A percentile compares a stretch with the other conserved stretches of the same genome.
These are phyloP conservation scores for Pelobates cultripes DNA, from an alignment of 2,797 vertebrate genomes.

Conservation along the genomic window DNA sequence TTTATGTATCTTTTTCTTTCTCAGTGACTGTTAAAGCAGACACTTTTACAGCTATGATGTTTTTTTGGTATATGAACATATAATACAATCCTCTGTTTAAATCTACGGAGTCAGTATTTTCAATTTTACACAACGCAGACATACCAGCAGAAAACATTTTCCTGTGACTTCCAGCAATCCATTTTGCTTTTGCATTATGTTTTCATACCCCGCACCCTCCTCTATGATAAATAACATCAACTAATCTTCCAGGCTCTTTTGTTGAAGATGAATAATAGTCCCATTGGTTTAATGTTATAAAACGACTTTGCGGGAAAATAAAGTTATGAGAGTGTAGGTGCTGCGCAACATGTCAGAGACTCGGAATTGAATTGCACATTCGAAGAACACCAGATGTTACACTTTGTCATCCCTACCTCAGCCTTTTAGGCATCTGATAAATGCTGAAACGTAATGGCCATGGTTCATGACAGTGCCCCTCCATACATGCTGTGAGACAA, in stretches of 20 bases:
- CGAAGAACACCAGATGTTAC: slow-evolving; percentile 40
- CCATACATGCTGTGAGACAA: slow-evolving; percentile 25
- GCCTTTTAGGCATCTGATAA: slow-evolving; percentile 50
- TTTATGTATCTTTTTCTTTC: no score
- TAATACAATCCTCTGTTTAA: no score
- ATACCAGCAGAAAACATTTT: neutral
- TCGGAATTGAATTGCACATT: slow-evolving; percentile 36
- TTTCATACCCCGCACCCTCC: neutral
- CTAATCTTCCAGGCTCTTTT: slow-evolving; percentile 23
- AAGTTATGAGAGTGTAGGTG: slow-evolving; percentile 33
- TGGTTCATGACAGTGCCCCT: slow-evolving; percentile 34
- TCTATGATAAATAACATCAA: slow-evolving; percentile 30
- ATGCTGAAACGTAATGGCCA: slow-evolving; percentile 49
- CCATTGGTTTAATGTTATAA: slow-evolving; percentile 30
- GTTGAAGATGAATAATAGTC: slow-evolving; percentile 33
- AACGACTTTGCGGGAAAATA: slow-evolving; percentile 23
- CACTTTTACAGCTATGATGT: no score
- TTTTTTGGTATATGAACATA: no score
- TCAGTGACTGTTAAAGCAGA: no score
- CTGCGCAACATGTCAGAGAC: slow-evolving; percentile 21
- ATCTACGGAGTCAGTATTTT: neutral
- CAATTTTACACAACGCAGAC: neutral
- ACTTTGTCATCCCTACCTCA: slow-evolving; percentile 40
- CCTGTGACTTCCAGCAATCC: slow-evolving; percentile 2
- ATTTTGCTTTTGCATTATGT: slow-evolving; percentile 18